phyloP scores from a whole-genome alignment of 2,113 vertebrate species.

The Pteropus alecto region DNA sequence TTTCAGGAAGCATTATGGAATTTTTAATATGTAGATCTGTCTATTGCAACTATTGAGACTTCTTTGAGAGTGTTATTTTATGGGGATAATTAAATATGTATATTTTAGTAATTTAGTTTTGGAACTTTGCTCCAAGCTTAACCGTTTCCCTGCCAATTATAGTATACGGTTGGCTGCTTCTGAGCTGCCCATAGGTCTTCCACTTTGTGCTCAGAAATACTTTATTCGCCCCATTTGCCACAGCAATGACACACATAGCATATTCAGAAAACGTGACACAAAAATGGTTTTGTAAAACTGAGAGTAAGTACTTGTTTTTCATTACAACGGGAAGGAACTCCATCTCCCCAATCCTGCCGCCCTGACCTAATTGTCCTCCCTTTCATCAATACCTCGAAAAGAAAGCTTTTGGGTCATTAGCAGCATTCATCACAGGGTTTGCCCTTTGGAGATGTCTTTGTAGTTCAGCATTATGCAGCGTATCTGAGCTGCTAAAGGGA shows the following conservation, averaged over 20 bases:
- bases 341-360: too few species aligned
- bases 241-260: neutral
- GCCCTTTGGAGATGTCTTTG: neutral
- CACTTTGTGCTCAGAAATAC: slow-evolving; percentile 1
- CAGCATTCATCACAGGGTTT: neutral
- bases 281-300: slow-evolving; percentile 22
- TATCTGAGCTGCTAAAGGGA: neutral
- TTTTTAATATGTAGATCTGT: slow-evolving; percentile 47
- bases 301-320: neutral
- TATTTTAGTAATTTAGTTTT: slow-evolving; percentile 20
- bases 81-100: slow-evolving; percentile 22
- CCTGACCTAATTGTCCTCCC: neutral
- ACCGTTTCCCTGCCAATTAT: neutral
- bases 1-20: slow-evolving; percentile 56
- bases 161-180: neutral
- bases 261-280: neutral
- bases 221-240: neutral
- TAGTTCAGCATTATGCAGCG: neutral
- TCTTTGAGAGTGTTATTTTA: slow-evolving; percentile 19
- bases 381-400: neutral
- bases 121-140: neutral
- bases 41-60: neutral
- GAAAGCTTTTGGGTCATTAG: neutral
- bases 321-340: neutral
- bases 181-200: neutral